These are phyloP conservation scores for Poliocrania exsul DNA, from an alignment of 2,797 vertebrate species.

Conservation along the genomic window DNA sequence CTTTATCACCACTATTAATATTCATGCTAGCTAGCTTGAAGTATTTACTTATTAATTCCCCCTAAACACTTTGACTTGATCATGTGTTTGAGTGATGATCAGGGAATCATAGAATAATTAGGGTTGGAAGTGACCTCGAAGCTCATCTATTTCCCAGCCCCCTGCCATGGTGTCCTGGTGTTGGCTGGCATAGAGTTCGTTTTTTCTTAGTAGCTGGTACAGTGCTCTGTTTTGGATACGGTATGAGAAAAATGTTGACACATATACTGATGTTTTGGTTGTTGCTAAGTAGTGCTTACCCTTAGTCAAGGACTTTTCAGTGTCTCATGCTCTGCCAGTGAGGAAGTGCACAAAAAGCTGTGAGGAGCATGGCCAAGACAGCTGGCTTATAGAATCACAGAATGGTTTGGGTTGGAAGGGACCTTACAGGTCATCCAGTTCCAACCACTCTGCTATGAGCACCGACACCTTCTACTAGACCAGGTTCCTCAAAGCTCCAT, in stretches of 20 bases:
- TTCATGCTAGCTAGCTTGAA: not conserved
- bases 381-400: not conserved
- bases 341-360: not conserved
- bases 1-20: not conserved
- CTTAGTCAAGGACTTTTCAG: constrained; percentile 13
- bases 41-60: not conserved
- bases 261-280: not conserved
- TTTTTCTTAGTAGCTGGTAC: not conserved
- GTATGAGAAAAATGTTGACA: not conserved
- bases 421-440: not conserved
- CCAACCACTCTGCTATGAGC: not conserved
- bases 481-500: not conserved
- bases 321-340: not conserved
- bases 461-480: not conserved
- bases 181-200: not conserved
- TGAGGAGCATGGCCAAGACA: not conserved
- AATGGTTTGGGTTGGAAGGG: not conserved
- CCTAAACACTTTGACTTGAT: not conserved
- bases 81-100: not conserved
- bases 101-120: not conserved
- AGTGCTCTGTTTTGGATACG: constrained; percentile 11
- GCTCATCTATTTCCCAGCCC: not conserved
- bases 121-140: not conserved
- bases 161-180: not conserved
- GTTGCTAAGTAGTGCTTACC: constrained; percentile 18